Evolutionary conservation across 2,113 vertebrate species (phyloP), one percentile per base, ranked within the genome.

Genomic region (Ciconia maguari): DNA sequence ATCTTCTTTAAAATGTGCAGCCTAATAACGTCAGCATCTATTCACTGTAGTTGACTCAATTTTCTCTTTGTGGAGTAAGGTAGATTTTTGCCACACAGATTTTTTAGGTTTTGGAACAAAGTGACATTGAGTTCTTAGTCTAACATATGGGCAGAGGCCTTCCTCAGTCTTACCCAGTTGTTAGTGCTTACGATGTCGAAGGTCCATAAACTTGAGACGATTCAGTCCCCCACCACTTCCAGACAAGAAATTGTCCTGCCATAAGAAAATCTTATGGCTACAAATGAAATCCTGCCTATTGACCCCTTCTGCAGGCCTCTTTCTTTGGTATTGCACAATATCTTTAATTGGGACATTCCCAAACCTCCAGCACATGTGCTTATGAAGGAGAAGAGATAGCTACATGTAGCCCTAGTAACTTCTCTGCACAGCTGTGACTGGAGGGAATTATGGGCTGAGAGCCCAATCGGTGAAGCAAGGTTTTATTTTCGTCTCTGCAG

Each of bases 401-500:
- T 94, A 74, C 55, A n/a, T n/a, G n/a, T n/a, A 91, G 78, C 84
- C 93, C 54, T 91, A 93, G 79, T 90, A 94, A 96, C 82, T 86
- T 93, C 76, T 65, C 94, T 83, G 82, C 94, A 95, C 94, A 97
- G 95, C 93, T 97, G 97, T 96, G 94, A 95, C 69, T n/a, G 91
- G 84, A 93, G 75, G 49, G 58, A 87, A 79, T 86, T 85, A 80
- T 8, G 64, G 95, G 95, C 95, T 83, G 91, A 94, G 84, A 91
- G 97, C 96, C 96, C 82, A 57, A 95, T 76, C 89, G 60, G 51
- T 97, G 94, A 96, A 96, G 95, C 89, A 90, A 95, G 55, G 58
- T 93, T 97, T 97, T 97, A 96, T 97, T 97, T 97, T 95, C 0
- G 89, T 97, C 96, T 81, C 38, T 86, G 93, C 97, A 97, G 97